phyloP scores from a whole-genome alignment of 2,113 vertebrate species.

The Prunella fulvescens region DNA sequence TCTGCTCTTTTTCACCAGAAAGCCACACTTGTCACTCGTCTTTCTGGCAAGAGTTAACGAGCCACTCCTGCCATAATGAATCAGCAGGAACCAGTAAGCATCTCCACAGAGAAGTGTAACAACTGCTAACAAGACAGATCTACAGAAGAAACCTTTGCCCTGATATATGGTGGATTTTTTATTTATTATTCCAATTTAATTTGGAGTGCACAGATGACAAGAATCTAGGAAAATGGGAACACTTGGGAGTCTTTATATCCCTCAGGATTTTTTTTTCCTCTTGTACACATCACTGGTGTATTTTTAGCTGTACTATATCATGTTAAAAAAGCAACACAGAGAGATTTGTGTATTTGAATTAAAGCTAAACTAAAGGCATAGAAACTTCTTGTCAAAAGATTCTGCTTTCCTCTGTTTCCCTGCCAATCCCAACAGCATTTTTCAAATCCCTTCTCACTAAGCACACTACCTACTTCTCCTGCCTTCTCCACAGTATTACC shows the following conservation, averaged over 20 bases:
- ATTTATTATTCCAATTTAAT: conserved; percentile 63
- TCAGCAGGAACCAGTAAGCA: conserved; percentile 54
- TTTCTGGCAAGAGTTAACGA: conserved; percentile 40
- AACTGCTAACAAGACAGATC: conserved; percentile 58
- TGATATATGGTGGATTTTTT: neutral
- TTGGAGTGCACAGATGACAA: conserved; percentile 22
- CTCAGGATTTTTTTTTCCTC: neutral
- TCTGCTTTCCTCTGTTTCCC: neutral
- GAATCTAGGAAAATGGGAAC: conserved; percentile 16
- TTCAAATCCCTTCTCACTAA: neutral
- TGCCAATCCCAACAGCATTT: neutral
- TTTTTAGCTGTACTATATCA: neutral
- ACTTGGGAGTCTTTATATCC: neutral
- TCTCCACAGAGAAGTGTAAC: conserved; percentile 34
- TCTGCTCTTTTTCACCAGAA: conserved; percentile 7
- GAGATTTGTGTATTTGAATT: neutral
- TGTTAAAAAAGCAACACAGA: neutral
- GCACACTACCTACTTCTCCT: neutral
- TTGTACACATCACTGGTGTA: neutral
- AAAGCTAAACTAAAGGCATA: neutral
- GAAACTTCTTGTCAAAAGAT: neutral
- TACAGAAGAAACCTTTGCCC: conserved; percentile 57
- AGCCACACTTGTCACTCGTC: conserved; percentile 3
- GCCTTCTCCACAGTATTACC: neutral
- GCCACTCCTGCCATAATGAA: conserved; percentile 60